Evolutionary conservation across 2,888 invertebrate genomes (phyloP), one percentile per base, ranked within the genome.

Genomic region (Oasisia sp.): DNA sequence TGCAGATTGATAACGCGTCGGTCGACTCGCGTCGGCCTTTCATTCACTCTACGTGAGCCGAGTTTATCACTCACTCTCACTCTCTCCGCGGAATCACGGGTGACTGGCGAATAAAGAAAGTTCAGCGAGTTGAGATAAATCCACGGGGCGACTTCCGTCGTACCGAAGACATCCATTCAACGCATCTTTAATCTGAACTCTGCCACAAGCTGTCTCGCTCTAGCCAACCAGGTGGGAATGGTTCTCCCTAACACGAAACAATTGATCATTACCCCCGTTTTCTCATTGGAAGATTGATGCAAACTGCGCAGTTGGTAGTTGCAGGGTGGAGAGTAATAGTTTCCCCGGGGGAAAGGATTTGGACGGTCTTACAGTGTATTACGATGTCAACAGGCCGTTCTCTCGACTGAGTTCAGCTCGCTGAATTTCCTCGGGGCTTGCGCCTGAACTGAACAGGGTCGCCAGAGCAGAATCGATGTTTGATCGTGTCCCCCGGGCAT

Each of bases 401-500:
- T 19, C 74, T n/a, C 74, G 74, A n/a, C 74, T 74, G 74, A 74
- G 74, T 27, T 74, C n/a, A 4, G n/a, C 74, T n/a, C 74, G 27
- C 27, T n/a, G n/a, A 74, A 19, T n/a, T 4, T 74, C 74, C 74
- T 74, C 74, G 74, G 74, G 74, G 74, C 74, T 74, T 27, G 19
- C 74, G 27, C 27, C 27, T 27, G 3, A 27, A 74, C 74, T 74
- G 74, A 74, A 74, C 74, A 5, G 74, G 74, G 14, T 74, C 27
- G 74, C 74, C 27, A 74, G 74, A 74, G 74, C 74, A 74, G 74
- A 74, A 74, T 74, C 27, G n/a, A 27, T 27, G 27, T n/a, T 74
- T 74, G 74, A 74, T 74, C 74, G n/a, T n/a, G n/a, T 74, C 74
- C 74, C 74, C 74, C 74, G 74, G 74, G 74, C 74, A 74, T 74